These are phyloP conservation scores for Bombus terrestris DNA, from an alignment of 1,140 invertebrate species.

Conservation along the genomic window DNA sequence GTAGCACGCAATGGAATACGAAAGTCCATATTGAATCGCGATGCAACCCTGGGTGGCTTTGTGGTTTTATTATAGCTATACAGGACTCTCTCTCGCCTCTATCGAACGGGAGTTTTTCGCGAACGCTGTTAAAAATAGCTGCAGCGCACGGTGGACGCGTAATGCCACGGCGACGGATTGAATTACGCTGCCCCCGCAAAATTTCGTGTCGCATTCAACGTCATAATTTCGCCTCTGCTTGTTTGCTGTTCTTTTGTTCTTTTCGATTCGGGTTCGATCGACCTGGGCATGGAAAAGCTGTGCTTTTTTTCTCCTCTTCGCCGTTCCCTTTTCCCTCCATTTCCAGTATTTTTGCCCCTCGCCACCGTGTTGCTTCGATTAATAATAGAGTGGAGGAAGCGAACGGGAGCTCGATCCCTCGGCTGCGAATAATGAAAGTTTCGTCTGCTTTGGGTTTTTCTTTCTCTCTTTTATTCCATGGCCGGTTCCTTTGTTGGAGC, in stretches of 20 bases:
- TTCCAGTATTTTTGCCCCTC: background rate
- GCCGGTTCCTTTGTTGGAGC: conserved; percentile 30
- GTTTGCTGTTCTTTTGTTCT: background rate
- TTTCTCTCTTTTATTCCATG: background rate
- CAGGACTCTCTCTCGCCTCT: background rate
- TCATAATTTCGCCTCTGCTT: conserved; percentile 8
- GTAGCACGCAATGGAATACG: background rate
- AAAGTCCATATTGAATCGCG: background rate
- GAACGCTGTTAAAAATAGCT: conserved; percentile 20
- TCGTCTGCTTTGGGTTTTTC: conserved; percentile 10
- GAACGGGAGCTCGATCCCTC: conserved; percentile 4
- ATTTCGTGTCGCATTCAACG: conserved; percentile 30
- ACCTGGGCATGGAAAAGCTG: conserved; percentile 6
- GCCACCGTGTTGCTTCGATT: conserved; percentile 23
- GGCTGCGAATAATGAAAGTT: conserved; percentile 43
- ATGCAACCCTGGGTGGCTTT: background rate
- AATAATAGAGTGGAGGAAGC: conserved; percentile 23
- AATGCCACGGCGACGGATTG: conserved; percentile 19
- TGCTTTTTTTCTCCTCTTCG: background rate
- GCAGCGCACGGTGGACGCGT: background rate
- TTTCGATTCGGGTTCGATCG: background rate
- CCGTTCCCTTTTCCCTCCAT: too few relatives aligned
- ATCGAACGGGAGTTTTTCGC: background rate
- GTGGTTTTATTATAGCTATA: background rate
- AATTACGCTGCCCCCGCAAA: conserved; percentile 34